Evolutionary conservation across 2,113 vertebrate species (phyloP).

Genomic region (Forbesichthys agassizii): DNA sequence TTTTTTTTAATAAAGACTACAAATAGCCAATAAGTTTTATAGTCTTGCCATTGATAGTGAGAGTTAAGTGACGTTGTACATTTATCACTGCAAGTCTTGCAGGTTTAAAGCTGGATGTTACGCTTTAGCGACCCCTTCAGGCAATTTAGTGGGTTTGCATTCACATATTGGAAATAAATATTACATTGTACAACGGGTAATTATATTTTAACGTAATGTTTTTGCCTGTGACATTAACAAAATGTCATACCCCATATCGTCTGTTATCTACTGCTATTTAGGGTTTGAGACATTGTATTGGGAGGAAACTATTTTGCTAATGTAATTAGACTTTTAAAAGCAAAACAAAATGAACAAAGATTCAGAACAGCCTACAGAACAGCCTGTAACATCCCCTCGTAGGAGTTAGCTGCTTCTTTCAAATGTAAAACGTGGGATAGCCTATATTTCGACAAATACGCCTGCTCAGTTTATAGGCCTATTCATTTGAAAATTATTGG

Average conservation of each 20-base stretch:
- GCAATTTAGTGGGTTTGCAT: conserved; percentile 18
- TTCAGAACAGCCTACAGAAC: conserved; percentile 11
- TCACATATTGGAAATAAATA: not conserved
- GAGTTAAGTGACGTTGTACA: no score
- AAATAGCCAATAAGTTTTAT: no score
- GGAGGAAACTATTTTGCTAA: conserved; percentile 57
- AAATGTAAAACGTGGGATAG: not conserved
- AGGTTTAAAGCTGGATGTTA: not conserved
- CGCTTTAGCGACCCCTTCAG: conserved; percentile 33
- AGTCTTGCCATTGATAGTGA: no score
- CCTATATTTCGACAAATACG: not conserved
- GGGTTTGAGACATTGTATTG: conserved; percentile 55
- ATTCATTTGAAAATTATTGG: not conserved
- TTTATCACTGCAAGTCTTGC: no score
- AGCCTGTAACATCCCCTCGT: not conserved
- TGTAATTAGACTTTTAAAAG: conserved; percentile 65
- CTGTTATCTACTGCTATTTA: no score
- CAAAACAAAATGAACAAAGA: conserved; percentile 55
- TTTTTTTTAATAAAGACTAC: no score
- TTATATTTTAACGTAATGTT: no score
- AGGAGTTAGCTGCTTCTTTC: not conserved
- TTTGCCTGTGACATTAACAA: no score
- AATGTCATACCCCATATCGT: no score
- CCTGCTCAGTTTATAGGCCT: no score
- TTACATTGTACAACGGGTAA: not conserved